Evolutionary conservation across 2,888 invertebrate species (phyloP), one percentile per base, ranked within the genome.

Genomic region (Neelides folsomi): DNA sequence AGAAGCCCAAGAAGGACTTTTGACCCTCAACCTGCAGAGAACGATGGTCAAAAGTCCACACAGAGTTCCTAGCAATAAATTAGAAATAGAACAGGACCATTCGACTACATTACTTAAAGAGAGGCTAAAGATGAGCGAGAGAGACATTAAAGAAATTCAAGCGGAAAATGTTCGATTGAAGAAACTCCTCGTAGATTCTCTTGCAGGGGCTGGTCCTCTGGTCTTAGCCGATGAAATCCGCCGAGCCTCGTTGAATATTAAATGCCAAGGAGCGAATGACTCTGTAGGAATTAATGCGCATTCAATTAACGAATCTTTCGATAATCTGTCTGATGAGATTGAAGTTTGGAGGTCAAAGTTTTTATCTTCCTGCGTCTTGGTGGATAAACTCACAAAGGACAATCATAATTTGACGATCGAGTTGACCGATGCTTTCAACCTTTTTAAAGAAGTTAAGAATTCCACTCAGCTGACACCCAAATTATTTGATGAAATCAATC

Each of bases 321-420:
- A 63, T 35, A 55, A 60, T 50, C 55, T 64, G 12, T 55, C 55
- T n/a, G 57, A 63, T 44, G 63, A 62, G 54, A 60, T 64, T 20
- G 61, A 62, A 54, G 64, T 64, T 13, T 63, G 63, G 61, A 37
- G 64, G 41, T 60, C 60, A 7, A 64, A 64, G 37, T 64, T 64
- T 47, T 51, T 64, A 2, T 62, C 61, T 8, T 60, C 61, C 1
- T 64, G 64, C 53, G 59, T 64, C 1, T 51, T 64, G 2, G 64
- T 64, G 9, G 64, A 64, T 42, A 63, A 64, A 37, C 44, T 63
- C 9, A 58, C 60, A 9, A 56, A 55, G 15, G 58, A 62, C 52
- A 64, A 62, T 50, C 57, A 59, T 41, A 39, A 52, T 15, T 43
- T 59, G 42, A 54, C 56, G 41, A 54, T 51, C n/a, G 51, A 50